A percentile compares a stretch with the other conserved stretches of the same genome.
These are phyloP conservation scores for Globodera ellingtonae DNA, from an alignment of 1,140 invertebrate species.

Conservation along the genomic window DNA sequence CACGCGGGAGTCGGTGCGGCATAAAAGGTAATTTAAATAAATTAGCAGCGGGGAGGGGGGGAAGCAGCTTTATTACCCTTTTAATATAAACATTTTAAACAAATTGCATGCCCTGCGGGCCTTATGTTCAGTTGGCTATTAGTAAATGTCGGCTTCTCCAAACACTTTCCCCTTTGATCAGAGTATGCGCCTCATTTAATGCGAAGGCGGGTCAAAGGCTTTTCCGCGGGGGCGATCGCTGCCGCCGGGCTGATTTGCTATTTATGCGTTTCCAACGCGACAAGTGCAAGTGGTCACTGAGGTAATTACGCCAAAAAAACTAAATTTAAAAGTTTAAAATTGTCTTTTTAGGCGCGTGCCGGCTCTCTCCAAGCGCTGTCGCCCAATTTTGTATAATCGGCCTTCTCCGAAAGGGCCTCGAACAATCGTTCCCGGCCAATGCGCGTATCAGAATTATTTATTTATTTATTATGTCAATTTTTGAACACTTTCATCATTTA, in stretches of 20 bases:
- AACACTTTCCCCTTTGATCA: not conserved
- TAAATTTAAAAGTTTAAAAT: not conserved
- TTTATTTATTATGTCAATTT: not conserved
- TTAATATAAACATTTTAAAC: no score
- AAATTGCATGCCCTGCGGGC: no score
- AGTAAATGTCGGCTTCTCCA: no score
- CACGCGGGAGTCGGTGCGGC: conserved; percentile 91
- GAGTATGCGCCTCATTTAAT: conserved; percentile 93
- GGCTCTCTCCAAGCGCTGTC: conserved; percentile 88
- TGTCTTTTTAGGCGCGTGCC: conserved; percentile 75
- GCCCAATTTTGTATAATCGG: conserved; percentile 88
- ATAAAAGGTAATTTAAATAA: conserved; percentile 48
- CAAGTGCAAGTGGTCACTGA: conserved; percentile 59
- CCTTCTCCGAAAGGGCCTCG: conserved; percentile 80
- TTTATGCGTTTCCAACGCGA: conserved; percentile 79
- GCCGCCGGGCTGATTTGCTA: conserved; percentile 89
- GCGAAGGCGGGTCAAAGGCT: conserved; percentile 87
- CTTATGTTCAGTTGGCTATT: no score
- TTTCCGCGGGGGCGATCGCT: conserved; percentile 91
- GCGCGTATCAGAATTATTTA: conserved; percentile 69
- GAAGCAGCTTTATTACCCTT: no score
- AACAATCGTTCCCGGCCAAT: conserved; percentile 83
- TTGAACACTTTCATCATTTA: not conserved
- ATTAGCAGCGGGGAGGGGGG: not conserved
- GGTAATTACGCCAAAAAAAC: conserved; percentile 31